Percentiles rank a stretch among this genome's conserved stretches.
Conservation (phyloP, 1,140 invertebrate species). For the Musca vetustissima region DNA sequence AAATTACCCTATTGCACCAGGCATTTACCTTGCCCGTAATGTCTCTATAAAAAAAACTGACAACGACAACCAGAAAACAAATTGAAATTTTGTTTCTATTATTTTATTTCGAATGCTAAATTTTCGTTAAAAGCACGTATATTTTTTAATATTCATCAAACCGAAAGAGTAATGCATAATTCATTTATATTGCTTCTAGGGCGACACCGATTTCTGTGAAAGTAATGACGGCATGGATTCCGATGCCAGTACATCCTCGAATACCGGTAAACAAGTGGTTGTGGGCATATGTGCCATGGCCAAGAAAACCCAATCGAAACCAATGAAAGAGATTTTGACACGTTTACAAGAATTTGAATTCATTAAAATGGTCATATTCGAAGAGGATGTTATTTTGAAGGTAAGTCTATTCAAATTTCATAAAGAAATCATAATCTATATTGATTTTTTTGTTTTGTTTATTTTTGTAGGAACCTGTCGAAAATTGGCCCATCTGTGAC, state of each 20-base stretch:
- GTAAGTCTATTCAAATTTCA: conserved; percentile 54
- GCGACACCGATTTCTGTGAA: conserved; percentile 68
- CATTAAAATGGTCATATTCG: conserved; percentile 90
- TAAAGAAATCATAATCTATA: no score
- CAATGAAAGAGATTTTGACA: conserved; percentile 97
- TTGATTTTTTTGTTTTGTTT: background rate
- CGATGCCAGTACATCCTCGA: conserved; percentile 57
- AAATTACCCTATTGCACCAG: no score
- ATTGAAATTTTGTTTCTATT: no score
- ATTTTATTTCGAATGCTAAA: no score
- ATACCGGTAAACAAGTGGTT: conserved; percentile 68
- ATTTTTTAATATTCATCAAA: no score
- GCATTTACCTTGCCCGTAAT: no score
- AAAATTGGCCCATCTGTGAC: conserved; percentile 97
- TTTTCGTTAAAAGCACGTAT: no score
- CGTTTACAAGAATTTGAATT: conserved; percentile 95
- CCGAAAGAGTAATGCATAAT: no score
- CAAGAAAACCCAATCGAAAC: conserved; percentile 97
- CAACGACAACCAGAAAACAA: background rate
- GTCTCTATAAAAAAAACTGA: no score
- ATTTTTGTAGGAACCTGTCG: conserved; percentile 78
- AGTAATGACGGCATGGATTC: conserved; percentile 64
- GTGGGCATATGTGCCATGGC: conserved; percentile 98
- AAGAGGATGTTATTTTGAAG: conserved; percentile 92
- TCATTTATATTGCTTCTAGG: conserved; percentile 54